Evolutionary conservation across 92 coral and sea anemone species (phyloP).

Genomic region (Actinostola sp.): DNA sequence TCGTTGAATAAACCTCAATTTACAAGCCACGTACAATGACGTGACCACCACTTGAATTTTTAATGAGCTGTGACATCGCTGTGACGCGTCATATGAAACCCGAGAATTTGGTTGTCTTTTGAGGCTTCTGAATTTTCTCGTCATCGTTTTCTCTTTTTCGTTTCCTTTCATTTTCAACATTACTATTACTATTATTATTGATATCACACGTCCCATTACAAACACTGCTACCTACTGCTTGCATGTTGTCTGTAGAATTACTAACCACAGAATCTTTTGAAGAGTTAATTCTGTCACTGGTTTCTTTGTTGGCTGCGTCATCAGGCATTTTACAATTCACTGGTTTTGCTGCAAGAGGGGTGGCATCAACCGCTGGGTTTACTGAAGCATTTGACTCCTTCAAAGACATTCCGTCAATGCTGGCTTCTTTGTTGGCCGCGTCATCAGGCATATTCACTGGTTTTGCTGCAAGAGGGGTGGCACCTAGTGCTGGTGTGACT

Average conservation of each 20-base stretch:
- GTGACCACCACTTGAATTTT: neutral
- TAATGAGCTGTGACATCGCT: neutral
- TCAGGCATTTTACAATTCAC: neutral
- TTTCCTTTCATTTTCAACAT: slow-evolving; percentile 3
- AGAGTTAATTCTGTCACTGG: too few relatives aligned
- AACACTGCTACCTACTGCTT: neutral
- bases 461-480: neutral
- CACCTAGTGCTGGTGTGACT: neutral
- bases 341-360: neutral
- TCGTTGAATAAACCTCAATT: too few relatives aligned
- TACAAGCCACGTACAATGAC: neutral
- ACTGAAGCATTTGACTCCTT: neutral
- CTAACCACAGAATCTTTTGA: too few relatives aligned
- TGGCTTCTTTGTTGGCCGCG: neutral
- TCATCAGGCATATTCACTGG: neutral
- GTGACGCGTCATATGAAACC: too few relatives aligned
- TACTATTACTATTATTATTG: neutral
- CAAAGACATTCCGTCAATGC: neutral
- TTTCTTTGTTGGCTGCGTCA: neutral
- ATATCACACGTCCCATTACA: neutral
- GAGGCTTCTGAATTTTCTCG: neutral
- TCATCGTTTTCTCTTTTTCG: neutral
- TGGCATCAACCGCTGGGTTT: neutral
- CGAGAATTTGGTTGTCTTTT: neutral
- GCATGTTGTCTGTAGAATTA: neutral